Evolutionary conservation across 1,140 invertebrate species (phyloP).

Genomic region (Drosophila carrolli): DNA sequence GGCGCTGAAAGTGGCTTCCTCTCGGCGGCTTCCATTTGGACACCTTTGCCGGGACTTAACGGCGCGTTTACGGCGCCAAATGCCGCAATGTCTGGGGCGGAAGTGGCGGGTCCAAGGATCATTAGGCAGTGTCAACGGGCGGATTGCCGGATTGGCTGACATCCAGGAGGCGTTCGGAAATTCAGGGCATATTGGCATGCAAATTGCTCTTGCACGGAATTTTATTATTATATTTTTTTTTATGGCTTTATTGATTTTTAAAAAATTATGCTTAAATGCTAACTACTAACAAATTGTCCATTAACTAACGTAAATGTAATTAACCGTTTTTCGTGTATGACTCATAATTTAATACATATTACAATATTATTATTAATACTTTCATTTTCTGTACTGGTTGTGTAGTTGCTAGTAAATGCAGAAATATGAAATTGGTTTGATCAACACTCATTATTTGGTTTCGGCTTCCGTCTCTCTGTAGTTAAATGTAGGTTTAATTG

Average conservation of each 20-base stretch:
- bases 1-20: conserved; percentile 46
- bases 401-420: conserved; percentile 82
- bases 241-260: conserved; percentile 75
- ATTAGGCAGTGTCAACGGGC: conserved; percentile 51
- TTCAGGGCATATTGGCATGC: conserved; percentile 4
- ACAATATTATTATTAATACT: conserved; percentile 55
- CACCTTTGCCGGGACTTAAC: conserved; percentile 50
- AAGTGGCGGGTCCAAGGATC: conserved; percentile 49
- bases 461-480: conserved; percentile 28
- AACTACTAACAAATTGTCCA: conserved; percentile 81
- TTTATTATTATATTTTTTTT: conserved; percentile 27
- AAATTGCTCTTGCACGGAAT: conserved; percentile 11
- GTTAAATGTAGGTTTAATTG: conserved; percentile 65
- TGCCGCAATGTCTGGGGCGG: conserved; percentile 41
- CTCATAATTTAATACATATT: conserved; percentile 61
- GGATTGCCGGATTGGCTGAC: conserved; percentile 39
- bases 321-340: conserved; percentile 51
- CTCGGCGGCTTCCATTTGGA: conserved; percentile 42
- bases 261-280: conserved; percentile 78
- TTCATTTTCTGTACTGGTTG: conserved; percentile 46
- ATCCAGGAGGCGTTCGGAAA: conserved; percentile 11
- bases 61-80: conserved; percentile 37
- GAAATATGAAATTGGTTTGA: conserved; percentile 77
- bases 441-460: conserved; percentile 61
- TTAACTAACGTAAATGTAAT: conserved; percentile 81